Evolutionary conservation across 2,888 invertebrate species (phyloP).

Genomic region (Hermaeophaga mercurialis): DNA sequence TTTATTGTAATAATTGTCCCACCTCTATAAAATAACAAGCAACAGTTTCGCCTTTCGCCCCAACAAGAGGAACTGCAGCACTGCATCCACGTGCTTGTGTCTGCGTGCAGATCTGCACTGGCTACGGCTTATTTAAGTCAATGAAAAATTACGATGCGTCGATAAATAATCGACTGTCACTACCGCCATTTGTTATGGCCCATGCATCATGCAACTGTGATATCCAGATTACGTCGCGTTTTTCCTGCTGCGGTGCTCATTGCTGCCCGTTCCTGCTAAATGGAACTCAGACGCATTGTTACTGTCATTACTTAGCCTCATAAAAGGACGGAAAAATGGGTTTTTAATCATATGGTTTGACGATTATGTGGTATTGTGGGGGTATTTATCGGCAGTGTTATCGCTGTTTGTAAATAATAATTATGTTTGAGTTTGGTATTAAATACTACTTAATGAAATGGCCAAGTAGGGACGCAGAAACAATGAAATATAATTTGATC

Average conservation of each 20-base stretch:
- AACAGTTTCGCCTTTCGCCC: background rate
- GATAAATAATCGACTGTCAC: constrained; percentile 28
- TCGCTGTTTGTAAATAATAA: background rate
- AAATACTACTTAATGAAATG: background rate
- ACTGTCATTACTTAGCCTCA: constrained; percentile 8
- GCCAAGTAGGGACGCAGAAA: no score
- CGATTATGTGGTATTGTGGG: background rate
- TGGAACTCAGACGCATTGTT: background rate
- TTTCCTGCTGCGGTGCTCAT: constrained; percentile 7
- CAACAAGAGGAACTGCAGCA: background rate
- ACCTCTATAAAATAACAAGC: background rate
- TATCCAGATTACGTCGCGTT: constrained; percentile 23
- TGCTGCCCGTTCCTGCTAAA: background rate
- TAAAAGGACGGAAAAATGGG: constrained; percentile 16
- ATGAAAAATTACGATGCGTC: constrained; percentile 50
- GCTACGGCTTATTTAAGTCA: constrained; percentile 50
- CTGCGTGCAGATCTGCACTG: constrained; percentile 24
- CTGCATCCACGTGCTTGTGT: constrained; percentile 37
- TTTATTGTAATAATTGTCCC: no score
- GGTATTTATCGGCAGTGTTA: background rate
- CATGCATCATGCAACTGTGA: constrained; percentile 42
- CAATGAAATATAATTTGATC: no score
- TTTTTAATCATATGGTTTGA: constrained; percentile 19
- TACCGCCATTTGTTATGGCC: constrained; percentile 45
- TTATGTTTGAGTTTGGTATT: background rate